Evolutionary conservation across 2,797 vertebrate genomes (phyloP).

Genomic region (Apogon talboti): DNA sequence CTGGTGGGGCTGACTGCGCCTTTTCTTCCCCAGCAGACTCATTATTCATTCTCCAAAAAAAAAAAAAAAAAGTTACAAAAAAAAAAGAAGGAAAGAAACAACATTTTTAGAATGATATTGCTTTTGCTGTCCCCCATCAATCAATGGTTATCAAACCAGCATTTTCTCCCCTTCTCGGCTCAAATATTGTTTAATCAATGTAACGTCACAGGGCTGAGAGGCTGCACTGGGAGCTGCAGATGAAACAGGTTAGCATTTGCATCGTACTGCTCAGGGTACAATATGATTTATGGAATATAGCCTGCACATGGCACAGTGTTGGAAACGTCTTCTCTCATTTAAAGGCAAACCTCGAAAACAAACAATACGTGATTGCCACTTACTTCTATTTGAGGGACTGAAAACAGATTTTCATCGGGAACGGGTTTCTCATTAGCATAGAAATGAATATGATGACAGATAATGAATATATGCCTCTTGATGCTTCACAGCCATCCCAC

Average conservation of each 20-base stretch:
- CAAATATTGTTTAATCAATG: constrained; percentile 67
- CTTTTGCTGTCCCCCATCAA: constrained; percentile 63
- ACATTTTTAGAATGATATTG: constrained; percentile 64
- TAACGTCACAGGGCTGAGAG: constrained; percentile 29
- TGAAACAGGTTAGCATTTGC: constrained; percentile 66
- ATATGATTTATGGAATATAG: constrained; percentile 75
- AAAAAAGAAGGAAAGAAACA: constrained; percentile 31
- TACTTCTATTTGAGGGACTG: constrained; percentile 79
- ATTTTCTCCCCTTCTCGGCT: constrained; percentile 33
- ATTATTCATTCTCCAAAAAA: constrained; percentile 64
- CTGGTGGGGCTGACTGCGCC: background rate
- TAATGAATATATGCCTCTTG: constrained; percentile 86
- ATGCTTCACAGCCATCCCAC: constrained; percentile 70
- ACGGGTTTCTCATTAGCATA: constrained; percentile 85
- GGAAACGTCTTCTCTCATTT: constrained; percentile 79
- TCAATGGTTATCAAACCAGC: constrained; percentile 62
- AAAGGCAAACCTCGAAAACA: constrained; percentile 79
- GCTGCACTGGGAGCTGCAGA: constrained; percentile 39
- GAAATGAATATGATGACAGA: constrained; percentile 89
- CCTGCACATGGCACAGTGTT: constrained; percentile 52
- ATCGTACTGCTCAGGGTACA: constrained; percentile 49
- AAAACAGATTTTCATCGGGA: constrained; percentile 82
- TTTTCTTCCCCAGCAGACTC: constrained; percentile 36
- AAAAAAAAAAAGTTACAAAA: background rate
- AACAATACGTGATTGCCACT: constrained; percentile 83